phyloP scores from a whole-genome alignment of 2,888 invertebrate species.

The Eugnorisma glareosa region DNA sequence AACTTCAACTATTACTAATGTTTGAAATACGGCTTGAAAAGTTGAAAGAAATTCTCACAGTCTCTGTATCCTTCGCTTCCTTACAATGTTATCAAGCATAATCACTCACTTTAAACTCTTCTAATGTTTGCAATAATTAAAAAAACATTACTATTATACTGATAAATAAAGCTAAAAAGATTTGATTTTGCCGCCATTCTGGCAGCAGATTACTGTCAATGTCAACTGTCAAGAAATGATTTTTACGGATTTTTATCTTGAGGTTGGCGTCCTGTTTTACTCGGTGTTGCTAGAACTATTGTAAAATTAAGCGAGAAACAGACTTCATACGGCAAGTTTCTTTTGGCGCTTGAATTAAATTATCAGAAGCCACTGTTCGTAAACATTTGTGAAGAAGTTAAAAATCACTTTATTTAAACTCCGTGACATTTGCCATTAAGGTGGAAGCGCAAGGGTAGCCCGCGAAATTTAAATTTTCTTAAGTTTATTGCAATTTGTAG shows the following conservation, averaged over 20 bases:
- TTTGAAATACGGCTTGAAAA: not conserved
- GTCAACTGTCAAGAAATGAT: not conserved
- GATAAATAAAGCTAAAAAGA: not conserved
- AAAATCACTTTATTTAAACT: too few species aligned
- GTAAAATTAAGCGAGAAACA: not conserved
- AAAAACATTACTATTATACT: not conserved
- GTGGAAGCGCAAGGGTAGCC: too few species aligned
- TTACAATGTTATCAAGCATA: not conserved
- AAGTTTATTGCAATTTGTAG: too few species aligned
- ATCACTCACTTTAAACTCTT: not conserved
- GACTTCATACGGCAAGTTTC: too few species aligned
- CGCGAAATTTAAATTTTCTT: too few species aligned
- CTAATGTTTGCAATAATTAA: not conserved
- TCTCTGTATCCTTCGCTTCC: not conserved
- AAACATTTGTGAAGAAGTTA: too few species aligned
- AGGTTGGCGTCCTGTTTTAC: not conserved
- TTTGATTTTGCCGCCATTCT: conserved; percentile 50
- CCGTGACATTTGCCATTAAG: too few species aligned
- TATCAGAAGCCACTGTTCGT: too few species aligned
- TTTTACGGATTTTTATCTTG: not conserved
- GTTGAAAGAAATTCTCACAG: conserved; percentile 9
- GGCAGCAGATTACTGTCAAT: too few species aligned
- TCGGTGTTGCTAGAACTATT: conserved; percentile 13
- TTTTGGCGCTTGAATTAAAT: too few species aligned
- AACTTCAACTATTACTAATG: not conserved